Evolutionary conservation across 1,140 invertebrate species (phyloP), one percentile per base, ranked within the genome.

Genomic region (Stegodyphus dumicola): DNA sequence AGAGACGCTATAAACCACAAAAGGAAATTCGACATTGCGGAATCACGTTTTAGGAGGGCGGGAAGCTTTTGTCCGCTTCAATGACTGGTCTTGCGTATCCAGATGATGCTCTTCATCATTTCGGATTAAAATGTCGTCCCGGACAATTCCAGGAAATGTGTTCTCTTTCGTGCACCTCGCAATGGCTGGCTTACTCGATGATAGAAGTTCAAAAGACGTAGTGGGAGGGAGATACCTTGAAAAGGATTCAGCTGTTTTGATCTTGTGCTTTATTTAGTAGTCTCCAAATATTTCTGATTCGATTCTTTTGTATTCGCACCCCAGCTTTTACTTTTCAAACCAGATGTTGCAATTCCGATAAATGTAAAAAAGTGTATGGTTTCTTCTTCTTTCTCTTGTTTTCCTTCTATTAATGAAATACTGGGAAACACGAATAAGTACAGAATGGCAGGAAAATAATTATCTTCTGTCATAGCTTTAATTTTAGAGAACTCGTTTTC

Each of bases 251-350:
- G 48, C 56, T 73, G 70, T 81, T 81, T 70, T 73, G 67, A 60
- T 76, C 81, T 52, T 69, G 56, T 7, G 71, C 70, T 81, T 81
- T 81, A 73, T 81, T 81, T 81, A 73, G 70, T 74, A 85, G 73
- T 85, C 64, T 49, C 81, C 74, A 85, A 85, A 85, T 85, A 85
- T 85, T 85, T 85, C 81, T 85, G 74, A 77, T 85, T 85, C 81
- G 52, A 69, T 69, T 76, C 81, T 76, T 76, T 85, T 85, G 81
- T 85, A 15, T 5, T 67, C 33, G 7, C 17, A 17, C 65, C 65
- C 17, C 15, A 2, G 65, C 17, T n/a, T 67, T 67, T n/a, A 67
- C 65, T 67, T 67, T 18, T 5, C 17, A 67, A 67, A 67, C 65
- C n/a, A 2, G 65, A 67, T 67, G 65, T 67, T 67, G 17, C 65